Evolutionary conservation across 2,888 invertebrate species (phyloP).

Genomic region (Neria commutata): DNA sequence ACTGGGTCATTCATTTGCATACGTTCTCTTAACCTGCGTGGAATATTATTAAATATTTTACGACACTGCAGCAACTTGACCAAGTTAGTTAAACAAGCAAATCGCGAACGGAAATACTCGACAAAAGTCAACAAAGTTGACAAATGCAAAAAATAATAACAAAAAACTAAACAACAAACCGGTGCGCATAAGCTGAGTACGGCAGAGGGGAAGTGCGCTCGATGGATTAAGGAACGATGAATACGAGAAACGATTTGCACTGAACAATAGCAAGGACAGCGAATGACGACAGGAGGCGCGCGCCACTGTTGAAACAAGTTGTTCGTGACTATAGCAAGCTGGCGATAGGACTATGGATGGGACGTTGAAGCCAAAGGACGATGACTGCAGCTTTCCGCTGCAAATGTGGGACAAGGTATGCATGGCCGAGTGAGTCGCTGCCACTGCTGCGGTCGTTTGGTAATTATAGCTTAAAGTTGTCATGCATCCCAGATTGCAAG

Average conservation of each 20-base stretch:
- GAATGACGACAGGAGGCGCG: background rate
- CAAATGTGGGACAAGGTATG: constrained; percentile 37
- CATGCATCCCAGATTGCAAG: too few species aligned
- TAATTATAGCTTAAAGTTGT: background rate
- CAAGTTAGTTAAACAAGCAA: constrained; percentile 8
- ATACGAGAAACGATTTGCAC: background rate
- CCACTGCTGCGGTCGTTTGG: background rate
- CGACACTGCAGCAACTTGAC: constrained; percentile 10
- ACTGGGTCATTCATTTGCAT: background rate
- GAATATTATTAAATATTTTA: constrained; percentile 10
- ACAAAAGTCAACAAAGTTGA: background rate
- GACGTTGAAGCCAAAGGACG: background rate
- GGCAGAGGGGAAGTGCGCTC: constrained; percentile 7
- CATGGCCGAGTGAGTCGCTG: constrained; percentile 15
- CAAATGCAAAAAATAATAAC: background rate
- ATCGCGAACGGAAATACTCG: background rate
- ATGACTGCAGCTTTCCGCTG: constrained; percentile 7
- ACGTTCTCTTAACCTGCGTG: constrained; percentile 6
- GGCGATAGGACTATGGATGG: too few species aligned
- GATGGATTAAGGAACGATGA: background rate
- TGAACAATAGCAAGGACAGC: background rate
- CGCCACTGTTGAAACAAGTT: background rate
- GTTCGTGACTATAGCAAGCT: background rate
- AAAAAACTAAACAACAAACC: background rate
- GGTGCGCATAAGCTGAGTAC: constrained; percentile 1